A percentile compares a stretch with the other conserved stretches of the same genome.
Conservation (phyloP, 2,888 invertebrate species). For the Isoperla grammatica region DNA sequence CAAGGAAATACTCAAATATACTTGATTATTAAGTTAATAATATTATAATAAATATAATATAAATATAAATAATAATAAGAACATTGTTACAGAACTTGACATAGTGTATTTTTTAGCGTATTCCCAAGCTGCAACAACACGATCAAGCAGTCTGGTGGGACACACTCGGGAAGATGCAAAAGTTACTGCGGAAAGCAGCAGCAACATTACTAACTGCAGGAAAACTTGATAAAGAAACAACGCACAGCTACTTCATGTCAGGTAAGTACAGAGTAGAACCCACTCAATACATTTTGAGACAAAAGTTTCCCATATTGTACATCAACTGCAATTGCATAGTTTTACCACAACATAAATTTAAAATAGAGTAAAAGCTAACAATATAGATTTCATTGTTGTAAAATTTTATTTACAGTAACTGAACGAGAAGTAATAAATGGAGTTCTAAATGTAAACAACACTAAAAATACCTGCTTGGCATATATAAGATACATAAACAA, state of each 20-base stretch:
- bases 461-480: constrained; percentile 91
- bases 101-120: constrained; percentile 67
- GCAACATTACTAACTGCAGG: constrained; percentile 76
- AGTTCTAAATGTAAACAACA: constrained; percentile 85
- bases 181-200: constrained; percentile 86
- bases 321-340: too few relatives aligned
- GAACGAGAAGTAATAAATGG: constrained; percentile 98
- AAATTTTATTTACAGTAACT: constrained; percentile 81
- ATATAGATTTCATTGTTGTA: too few relatives aligned
- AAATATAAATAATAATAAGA: too few relatives aligned
- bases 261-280: too few relatives aligned
- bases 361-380: too few relatives aligned
- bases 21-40: too few relatives aligned
- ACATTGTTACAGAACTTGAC: too few relatives aligned
- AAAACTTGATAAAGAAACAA: constrained; percentile 84
- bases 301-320: too few relatives aligned
- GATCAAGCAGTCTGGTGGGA: constrained; percentile 99
- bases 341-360: too few relatives aligned
- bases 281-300: too few relatives aligned
- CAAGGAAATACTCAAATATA: too few relatives aligned
- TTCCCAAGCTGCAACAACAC: constrained; percentile 91
- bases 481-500: constrained; percentile 95
- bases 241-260: constrained; percentile 99
- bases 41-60: too few relatives aligned
- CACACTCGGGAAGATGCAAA: constrained; percentile 91